Percentiles rank a stretch among this genome's conserved stretches.
Conservation (phyloP, 2,113 vertebrate species). For the Xiphophorus couchianus region DNA sequence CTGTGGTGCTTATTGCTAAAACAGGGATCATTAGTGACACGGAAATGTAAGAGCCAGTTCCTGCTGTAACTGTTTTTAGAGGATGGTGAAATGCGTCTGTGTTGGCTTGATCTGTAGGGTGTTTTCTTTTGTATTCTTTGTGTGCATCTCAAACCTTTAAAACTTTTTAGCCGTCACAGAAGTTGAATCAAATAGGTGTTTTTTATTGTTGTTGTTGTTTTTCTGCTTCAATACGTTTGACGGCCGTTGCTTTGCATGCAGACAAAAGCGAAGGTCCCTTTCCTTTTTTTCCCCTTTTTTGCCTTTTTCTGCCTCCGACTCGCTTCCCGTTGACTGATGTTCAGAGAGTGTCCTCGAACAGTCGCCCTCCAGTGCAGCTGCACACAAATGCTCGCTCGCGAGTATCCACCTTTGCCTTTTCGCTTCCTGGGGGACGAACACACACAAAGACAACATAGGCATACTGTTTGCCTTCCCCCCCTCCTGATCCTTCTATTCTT, state of each 20-base stretch:
- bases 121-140: background rate
- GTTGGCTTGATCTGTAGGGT: background rate
- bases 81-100: too few relatives aligned
- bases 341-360: conserved; percentile 35
- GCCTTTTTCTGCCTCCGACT: conserved; percentile 12
- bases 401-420: background rate
- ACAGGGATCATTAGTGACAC: conserved; percentile 60
- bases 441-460: conserved; percentile 12
- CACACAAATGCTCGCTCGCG: conserved; percentile 14
- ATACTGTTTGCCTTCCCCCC: background rate
- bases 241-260: conserved; percentile 1
- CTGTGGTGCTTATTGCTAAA: conserved; percentile 48
- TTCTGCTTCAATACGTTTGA: background rate
- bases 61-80: background rate
- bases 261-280: conserved; percentile 36
- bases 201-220: background rate
- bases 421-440: background rate
- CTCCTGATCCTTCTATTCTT: conserved; percentile 20
- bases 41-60: conserved; percentile 51
- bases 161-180: background rate
- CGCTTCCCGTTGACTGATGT: conserved; percentile 59
- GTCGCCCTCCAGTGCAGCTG: conserved; percentile 28
- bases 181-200: background rate
- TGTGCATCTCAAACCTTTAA: background rate
- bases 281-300: background rate